Evolutionary conservation across 2,888 invertebrate species (phyloP).

Genomic region (Zele albiditarsus): DNA sequence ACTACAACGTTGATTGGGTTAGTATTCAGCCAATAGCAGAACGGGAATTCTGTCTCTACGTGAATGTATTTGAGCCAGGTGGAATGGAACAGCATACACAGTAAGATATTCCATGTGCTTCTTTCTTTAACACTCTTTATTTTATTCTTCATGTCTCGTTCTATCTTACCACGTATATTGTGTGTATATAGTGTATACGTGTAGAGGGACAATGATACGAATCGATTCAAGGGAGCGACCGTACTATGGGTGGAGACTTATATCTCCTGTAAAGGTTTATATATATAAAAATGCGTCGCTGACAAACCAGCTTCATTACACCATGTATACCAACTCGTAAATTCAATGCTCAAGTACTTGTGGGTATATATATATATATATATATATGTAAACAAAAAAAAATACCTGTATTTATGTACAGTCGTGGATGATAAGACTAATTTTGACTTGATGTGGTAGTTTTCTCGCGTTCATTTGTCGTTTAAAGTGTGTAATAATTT

Average conservation of each 20-base stretch:
- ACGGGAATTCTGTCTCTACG: slow-evolving; percentile 35
- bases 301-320: slow-evolving; percentile 1
- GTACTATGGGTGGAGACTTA: slow-evolving; percentile 4
- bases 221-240: neutral
- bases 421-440: neutral
- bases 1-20: slow-evolving; percentile 25
- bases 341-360: neutral
- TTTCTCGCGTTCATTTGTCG: no score
- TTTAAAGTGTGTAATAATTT: no score
- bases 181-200: neutral
- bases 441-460: no score
- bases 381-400: neutral
- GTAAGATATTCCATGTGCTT: slow-evolving; percentile 39
- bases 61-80: slow-evolving; percentile 39
- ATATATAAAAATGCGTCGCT: neutral
- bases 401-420: neutral
- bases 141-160: slow-evolving; percentile 13
- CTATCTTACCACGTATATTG: neutral
- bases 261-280: neutral
- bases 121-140: slow-evolving; percentile 31
- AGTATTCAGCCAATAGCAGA: slow-evolving; percentile 28
- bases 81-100: slow-evolving; percentile 29
- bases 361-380: neutral
- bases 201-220: neutral
- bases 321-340: neutral